Evolutionary conservation across 2,888 invertebrate species (phyloP), one percentile per base, ranked within the genome.

Genomic region (Pollenia angustigena): DNA sequence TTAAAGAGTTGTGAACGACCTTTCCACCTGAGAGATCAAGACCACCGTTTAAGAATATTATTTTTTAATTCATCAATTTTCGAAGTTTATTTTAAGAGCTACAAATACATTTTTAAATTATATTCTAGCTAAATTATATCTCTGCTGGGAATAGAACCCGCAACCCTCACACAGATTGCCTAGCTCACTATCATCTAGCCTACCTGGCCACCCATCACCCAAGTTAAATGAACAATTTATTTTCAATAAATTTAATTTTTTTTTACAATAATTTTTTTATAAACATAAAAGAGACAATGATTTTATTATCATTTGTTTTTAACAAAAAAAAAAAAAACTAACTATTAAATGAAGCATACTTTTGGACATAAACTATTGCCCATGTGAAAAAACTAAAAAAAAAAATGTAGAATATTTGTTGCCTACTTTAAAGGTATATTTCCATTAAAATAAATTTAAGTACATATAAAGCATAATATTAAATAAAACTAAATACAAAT

Each of bases 281-380:
- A 48, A 48, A 3, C 23, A 74, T 4, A 16, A 56, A 16, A 18
- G 46, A 54, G 11, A 52, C n/a, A n/a, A 9, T 66, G 48, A 75
- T 75, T 81, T 75, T 60, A 81, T 76, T 66, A 54, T 32, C 10
- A 76, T 60, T 84, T 12, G 11, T 12, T 74, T 58, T 46, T n/a
- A 58, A 69, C 50, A n/a, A 68, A 32, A 60, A 58, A 18, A 18
- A 1, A 23, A 74, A 68, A 69, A 76, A 54, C 62, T 16, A 75
- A 44, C 32, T 75, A 69, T 64, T 71, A 64, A 75, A 75, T 54
- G 76, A 71, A 64, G 75, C 85, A 81, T 85, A 78, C 58, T 64
- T 78, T 81, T 66, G 32, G 42, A 82, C 72, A 52, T 54, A 50
- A 42, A 23, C 52, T n/a, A n/a, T n/a, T n/a, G 52, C 12, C 58